phyloP scores from a whole-genome alignment of 2,113 vertebrate species.

The Clinocottus analis region DNA sequence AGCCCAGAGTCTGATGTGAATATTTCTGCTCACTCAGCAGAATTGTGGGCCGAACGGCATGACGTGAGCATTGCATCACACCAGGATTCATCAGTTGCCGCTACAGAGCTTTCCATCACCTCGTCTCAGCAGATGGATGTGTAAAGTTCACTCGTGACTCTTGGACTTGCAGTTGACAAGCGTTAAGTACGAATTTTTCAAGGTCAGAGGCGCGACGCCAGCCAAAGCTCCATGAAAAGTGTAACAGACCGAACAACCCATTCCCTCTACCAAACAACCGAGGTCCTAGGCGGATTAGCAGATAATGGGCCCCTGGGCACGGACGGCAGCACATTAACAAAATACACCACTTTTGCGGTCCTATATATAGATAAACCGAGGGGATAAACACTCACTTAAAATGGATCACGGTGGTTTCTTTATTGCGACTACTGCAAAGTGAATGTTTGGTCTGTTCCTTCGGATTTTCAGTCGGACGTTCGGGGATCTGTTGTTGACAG shows the following conservation, averaged over 20 bases:
- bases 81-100: neutral
- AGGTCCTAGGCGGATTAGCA: slow-evolving; percentile 1
- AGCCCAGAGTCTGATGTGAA: neutral
- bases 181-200: neutral
- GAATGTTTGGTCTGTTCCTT: neutral
- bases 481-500: neutral
- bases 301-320: neutral
- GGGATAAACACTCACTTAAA: slow-evolving; percentile 1
- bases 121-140: neutral
- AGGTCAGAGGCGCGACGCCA: neutral
- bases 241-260: neutral
- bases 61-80: neutral
- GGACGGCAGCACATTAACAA: neutral
- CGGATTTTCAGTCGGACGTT: neutral
- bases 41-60: neutral
- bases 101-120: neutral
- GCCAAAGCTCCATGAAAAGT: slow-evolving; percentile 22
- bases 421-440: neutral
- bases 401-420: neutral
- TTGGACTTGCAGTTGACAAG: neutral
- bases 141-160: neutral
- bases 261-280: neutral
- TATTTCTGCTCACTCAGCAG: neutral
- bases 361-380: slow-evolving; percentile 1
- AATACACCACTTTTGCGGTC: neutral